Conservation (phyloP, 2,113 vertebrate genomes). For the Upupa epops region DNA sequence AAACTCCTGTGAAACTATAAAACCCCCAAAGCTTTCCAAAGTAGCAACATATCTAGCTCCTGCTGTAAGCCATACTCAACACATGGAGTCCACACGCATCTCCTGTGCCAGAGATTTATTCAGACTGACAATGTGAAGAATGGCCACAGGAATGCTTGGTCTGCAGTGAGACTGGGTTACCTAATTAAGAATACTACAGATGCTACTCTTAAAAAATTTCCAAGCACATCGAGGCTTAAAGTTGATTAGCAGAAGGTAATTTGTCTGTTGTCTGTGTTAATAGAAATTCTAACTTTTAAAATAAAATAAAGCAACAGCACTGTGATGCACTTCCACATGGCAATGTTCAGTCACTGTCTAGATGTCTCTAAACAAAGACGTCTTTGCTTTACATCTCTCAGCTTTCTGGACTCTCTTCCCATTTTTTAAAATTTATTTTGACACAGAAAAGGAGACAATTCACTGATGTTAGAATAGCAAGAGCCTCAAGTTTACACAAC, state of each 20-base stretch:
- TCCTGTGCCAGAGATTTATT: background rate
- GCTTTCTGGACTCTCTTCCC: background rate
- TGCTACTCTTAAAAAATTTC: slow-evolving; percentile 12
- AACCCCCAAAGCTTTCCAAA: background rate
- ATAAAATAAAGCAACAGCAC: background rate
- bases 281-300: slow-evolving; percentile 4
- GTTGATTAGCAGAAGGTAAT: slow-evolving; percentile 3
- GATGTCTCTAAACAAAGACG: background rate
- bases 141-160: background rate
- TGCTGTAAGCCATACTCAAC: background rate
- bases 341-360: slow-evolving; percentile 2
- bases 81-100: background rate
- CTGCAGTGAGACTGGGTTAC: background rate
- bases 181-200: background rate
- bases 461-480: background rate
- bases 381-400: background rate
- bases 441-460: background rate
- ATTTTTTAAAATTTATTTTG: background rate
- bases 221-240: slow-evolving; percentile 29
- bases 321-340: background rate
- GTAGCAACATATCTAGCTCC: background rate
- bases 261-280: background rate
- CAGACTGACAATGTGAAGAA: background rate
- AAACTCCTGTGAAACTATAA: background rate
- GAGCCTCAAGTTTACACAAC: background rate